Evolutionary conservation across 2,888 invertebrate genomes (phyloP).

Genomic region (Drosophila trichaetosa): DNA sequence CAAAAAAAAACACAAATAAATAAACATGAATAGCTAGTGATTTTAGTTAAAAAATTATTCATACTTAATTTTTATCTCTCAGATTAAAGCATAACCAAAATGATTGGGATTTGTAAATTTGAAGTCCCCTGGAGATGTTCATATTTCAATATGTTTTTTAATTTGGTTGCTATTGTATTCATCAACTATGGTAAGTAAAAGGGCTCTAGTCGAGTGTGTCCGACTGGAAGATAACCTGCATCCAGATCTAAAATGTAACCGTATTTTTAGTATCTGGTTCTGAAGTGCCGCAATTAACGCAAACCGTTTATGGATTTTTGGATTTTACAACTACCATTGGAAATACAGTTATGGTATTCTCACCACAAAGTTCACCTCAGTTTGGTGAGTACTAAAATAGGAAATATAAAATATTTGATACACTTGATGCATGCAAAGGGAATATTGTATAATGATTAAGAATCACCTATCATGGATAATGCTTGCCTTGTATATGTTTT

Average conservation of each 20-base stretch:
- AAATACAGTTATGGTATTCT: slow-evolving; percentile 97
- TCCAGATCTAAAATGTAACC: background rate
- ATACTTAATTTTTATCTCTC: slow-evolving; percentile 3
- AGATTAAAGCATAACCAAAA: slow-evolving; percentile 8
- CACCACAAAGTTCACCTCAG: slow-evolving; percentile 92
- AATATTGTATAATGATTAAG: background rate
- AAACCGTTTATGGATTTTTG: slow-evolving; percentile 96
- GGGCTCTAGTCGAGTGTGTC: background rate
- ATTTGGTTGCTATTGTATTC: slow-evolving; percentile 26
- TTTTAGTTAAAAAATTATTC: background rate
- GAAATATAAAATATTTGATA: background rate
- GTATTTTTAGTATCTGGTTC: slow-evolving; percentile 47
- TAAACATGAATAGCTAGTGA: background rate
- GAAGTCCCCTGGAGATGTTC: background rate
- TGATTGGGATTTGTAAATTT: slow-evolving; percentile 2
- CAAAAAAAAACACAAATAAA: background rate
- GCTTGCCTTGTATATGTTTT: background rate
- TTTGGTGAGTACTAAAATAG: slow-evolving; percentile 86
- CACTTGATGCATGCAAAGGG: background rate
- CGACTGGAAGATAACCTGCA: background rate
- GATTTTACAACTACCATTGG: slow-evolving; percentile 97
- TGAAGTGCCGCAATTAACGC: slow-evolving; percentile 87
- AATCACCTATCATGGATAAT: background rate
- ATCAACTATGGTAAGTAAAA: slow-evolving; percentile 26
- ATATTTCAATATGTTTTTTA: slow-evolving; percentile 29